Evolutionary conservation across 2,113 vertebrate genomes (phyloP), one percentile per base, ranked within the genome.

Genomic region (Cranoglanis bouderius): DNA sequence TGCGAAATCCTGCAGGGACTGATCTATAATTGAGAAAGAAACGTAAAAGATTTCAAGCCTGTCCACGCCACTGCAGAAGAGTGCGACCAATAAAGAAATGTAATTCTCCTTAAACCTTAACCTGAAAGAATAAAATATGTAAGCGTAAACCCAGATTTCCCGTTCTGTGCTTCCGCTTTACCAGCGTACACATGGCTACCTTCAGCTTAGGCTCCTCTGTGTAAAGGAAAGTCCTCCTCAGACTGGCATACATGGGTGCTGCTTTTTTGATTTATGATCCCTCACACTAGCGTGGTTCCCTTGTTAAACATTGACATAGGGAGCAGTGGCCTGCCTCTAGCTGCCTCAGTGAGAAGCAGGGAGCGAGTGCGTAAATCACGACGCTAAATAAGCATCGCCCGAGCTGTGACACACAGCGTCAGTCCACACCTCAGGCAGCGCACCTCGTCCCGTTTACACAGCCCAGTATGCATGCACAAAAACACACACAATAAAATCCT

Each of bases 301-400:
- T 89, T 87, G 87, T 86, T 90, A 89, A 87, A 92, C 90, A 90
- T 81, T 67, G 78, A 89, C 90, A 93, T 88, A 91, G 89, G 82
- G 84, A 86, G 75, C 86, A 84, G 87, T 85, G 88, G 59, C 90
- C 85, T 74, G 88, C 75, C 90, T 86, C 53, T 89, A 65, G 90
- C 86, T 38, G 88, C 83, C 89, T 82, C 70, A 26, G 18, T 80
- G 74, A 67, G 57, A 59, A 85, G 85, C 29, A 26, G 85, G 24
- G 84, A 90, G 86, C 63, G 91, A 92, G 92, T 91, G 92, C 90
- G 92, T 94, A 95, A 95, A 95, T 94, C 94, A 95, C 70, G 74
- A 51, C 4, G 55, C 88, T 90, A 90, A 93, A 91, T 91, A 88
- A 90, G 91, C 70, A 89, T 90, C 90, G 89, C 72, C 88, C 86